A percentile compares a stretch with the other conserved stretches of the same genome.
phyloP scores from a whole-genome alignment of 2,113 vertebrate genomes.

The Collichthys lucidus region DNA sequence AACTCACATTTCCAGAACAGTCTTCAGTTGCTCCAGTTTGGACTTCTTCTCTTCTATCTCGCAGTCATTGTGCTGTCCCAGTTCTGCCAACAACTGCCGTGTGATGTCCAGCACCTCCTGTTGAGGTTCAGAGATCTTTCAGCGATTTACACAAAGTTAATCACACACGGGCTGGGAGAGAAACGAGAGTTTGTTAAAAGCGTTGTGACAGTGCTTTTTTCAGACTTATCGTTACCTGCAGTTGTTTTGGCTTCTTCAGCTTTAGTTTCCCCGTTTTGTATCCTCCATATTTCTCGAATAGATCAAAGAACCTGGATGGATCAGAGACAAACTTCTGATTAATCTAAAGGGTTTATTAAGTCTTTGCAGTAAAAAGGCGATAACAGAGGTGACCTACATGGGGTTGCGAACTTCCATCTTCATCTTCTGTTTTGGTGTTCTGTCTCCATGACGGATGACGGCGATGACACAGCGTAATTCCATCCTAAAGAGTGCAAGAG shows the following conservation, averaged over 20 bases:
- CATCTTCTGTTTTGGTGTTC: conserved; percentile 99
- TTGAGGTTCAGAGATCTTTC: conserved; percentile 13
- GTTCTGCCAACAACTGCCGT: conserved; percentile 91
- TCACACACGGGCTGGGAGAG: not conserved
- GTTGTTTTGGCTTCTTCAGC: conserved; percentile 96
- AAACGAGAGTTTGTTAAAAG: too few species aligned
- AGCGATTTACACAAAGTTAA: conserved; percentile 8
- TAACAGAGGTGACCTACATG: conserved; percentile 82
- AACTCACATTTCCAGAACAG: conserved; percentile 97
- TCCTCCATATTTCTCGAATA: conserved; percentile 97
- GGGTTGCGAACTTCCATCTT: conserved; percentile 99
- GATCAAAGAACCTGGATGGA: conserved; percentile 91
- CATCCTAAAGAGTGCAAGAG: conserved; percentile 87
- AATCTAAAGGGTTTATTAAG: not conserved
- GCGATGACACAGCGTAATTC: conserved; percentile 98
- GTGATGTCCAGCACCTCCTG: conserved; percentile 98
- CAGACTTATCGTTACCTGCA: conserved; percentile 86
- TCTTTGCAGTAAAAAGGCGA: not conserved
- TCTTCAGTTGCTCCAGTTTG: conserved; percentile 97
- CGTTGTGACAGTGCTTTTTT: not conserved
- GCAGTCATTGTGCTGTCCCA: conserved; percentile 88
- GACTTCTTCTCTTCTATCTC: conserved; percentile 96
- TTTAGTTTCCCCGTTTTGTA: conserved; percentile 98
- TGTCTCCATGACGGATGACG: conserved; percentile 95
- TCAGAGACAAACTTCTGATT: not conserved